Evolutionary conservation across 2,888 invertebrate genomes (phyloP).

Genomic region (Torymus auratus): DNA sequence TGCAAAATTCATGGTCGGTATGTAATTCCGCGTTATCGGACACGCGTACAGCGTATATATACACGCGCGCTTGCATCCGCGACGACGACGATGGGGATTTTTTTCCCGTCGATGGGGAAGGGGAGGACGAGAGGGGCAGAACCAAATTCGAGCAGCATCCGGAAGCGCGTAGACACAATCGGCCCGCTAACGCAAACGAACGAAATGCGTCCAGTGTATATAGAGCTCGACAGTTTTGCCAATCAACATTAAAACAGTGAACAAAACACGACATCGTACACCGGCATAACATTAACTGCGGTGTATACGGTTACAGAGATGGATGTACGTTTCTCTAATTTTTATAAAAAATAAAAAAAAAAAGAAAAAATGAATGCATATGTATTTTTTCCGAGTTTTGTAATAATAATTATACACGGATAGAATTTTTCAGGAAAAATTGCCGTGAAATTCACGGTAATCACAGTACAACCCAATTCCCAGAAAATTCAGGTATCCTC

Average conservation of each 20-base stretch:
- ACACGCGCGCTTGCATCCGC: background rate
- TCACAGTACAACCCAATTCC: too few species aligned
- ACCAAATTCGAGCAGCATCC: background rate
- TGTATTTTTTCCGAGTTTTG: too few species aligned
- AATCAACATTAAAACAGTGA: constrained; percentile 75
- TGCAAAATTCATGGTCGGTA: constrained; percentile 37
- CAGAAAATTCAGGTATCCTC: too few species aligned
- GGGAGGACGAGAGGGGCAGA: background rate
- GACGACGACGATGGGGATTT: constrained; percentile 27
- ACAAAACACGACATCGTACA: constrained; percentile 67
- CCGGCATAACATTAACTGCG: constrained; percentile 67
- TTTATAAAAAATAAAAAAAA: too few species aligned
- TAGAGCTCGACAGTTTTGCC: constrained; percentile 73
- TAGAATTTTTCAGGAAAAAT: too few species aligned
- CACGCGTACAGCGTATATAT: constrained; percentile 32
- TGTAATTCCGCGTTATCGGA: constrained; percentile 58
- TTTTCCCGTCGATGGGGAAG: background rate
- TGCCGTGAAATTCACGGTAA: too few species aligned
- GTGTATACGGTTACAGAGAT: constrained; percentile 27
- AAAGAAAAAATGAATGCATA: too few species aligned
- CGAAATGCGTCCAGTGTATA: constrained; percentile 50
- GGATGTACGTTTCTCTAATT: too few species aligned
- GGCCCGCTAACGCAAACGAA: constrained; percentile 13
- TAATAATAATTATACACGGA: too few species aligned
- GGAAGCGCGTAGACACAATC: background rate